phyloP scores from a whole-genome alignment of 2,113 vertebrate genomes.

The Cebus imitator region DNA sequence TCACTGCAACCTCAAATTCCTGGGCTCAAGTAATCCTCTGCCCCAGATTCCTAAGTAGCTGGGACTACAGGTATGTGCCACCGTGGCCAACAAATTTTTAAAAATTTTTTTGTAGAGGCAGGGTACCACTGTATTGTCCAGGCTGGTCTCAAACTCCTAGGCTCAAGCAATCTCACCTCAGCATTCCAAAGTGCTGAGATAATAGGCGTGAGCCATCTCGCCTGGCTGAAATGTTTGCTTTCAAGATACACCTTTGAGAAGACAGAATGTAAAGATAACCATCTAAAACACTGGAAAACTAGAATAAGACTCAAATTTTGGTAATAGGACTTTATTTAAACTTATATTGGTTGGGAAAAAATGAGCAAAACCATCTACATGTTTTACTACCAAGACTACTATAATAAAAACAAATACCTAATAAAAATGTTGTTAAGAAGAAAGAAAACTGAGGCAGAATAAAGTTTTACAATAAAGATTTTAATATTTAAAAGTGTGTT shows the following conservation, averaged over 20 bases:
- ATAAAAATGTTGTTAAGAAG: background rate
- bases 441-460: background rate
- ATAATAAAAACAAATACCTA: background rate
- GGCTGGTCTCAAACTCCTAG: too few species aligned
- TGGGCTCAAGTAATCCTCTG: too few species aligned
- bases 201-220: too few species aligned
- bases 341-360: slow-evolving; percentile 10
- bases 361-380: background rate
- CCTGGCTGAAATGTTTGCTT: background rate
- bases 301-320: slow-evolving; percentile 28
- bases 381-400: background rate
- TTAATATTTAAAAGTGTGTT: background rate
- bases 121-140: too few species aligned
- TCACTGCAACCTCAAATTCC: too few species aligned
- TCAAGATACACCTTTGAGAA: background rate
- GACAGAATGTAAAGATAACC: background rate
- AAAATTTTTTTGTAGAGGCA: too few species aligned
- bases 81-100: too few species aligned
- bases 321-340: slow-evolving; percentile 2
- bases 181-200: too few species aligned
- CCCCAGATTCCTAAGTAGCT: too few species aligned
- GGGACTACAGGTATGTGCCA: too few species aligned
- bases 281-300: background rate
- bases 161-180: too few species aligned
- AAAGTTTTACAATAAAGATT: background rate